Evolutionary conservation across 2,888 invertebrate genomes (phyloP).

Genomic region (Bedellia somnulentella): DNA sequence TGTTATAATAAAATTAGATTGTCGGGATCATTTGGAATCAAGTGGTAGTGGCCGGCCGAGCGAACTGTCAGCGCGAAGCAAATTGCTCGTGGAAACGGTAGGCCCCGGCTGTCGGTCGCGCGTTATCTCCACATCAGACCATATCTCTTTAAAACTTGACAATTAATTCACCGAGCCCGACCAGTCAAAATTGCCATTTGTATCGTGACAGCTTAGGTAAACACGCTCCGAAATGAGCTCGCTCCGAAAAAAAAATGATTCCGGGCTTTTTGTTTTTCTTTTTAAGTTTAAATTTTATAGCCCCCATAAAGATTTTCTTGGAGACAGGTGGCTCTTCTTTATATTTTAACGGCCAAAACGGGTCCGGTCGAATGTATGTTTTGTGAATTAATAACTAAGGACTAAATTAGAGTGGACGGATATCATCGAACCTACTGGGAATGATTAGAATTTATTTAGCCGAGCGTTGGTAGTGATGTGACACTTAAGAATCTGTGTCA

Average conservation of each 20-base stretch:
- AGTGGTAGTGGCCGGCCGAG: too few species aligned
- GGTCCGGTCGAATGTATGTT: slow-evolving; percentile 28
- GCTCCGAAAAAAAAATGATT: slow-evolving; percentile 30
- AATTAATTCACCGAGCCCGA: slow-evolving; percentile 48
- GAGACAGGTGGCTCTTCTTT: slow-evolving; percentile 61
- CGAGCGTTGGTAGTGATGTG: slow-evolving; percentile 56
- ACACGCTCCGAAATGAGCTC: slow-evolving; percentile 53
- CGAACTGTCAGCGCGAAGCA: slow-evolving; percentile 33
- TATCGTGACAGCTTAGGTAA: slow-evolving; percentile 59
- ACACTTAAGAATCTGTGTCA: slow-evolving; percentile 60
- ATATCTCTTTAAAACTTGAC: slow-evolving; percentile 48
- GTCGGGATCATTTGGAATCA: too few species aligned
- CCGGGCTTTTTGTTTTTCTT: slow-evolving; percentile 42
- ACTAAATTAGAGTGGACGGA: slow-evolving; percentile 37
- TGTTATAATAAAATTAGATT: too few species aligned
- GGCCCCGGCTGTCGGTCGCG: slow-evolving; percentile 22
- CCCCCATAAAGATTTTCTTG: slow-evolving; percentile 57
- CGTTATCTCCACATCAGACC: slow-evolving; percentile 44
- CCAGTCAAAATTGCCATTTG: slow-evolving; percentile 57
- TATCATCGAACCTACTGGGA: slow-evolving; percentile 13
- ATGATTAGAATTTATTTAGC: slow-evolving; percentile 54
- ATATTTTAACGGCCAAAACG: slow-evolving; percentile 42
- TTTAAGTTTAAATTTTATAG: slow-evolving; percentile 58
- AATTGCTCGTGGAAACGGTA: slow-evolving; percentile 33
- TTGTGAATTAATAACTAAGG: slow-evolving; percentile 32